These are phyloP conservation scores for Siphamia tubifer DNA, from an alignment of 2,113 vertebrate species.

Conservation along the genomic window DNA sequence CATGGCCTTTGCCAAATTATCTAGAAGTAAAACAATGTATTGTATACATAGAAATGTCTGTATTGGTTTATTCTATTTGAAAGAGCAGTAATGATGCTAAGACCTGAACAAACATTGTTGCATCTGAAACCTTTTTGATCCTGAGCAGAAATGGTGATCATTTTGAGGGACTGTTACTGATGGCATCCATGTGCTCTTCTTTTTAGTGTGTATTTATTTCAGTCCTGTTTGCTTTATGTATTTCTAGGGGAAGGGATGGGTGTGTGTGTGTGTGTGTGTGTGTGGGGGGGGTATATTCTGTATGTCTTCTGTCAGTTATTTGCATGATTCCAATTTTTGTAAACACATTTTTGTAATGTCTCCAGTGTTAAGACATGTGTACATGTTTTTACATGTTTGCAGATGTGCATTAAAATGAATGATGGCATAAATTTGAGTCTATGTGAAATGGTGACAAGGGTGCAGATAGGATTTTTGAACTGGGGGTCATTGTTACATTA, in stretches of 20 bases:
- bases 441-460: neutral
- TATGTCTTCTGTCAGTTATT: conserved; percentile 19
- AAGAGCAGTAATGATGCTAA: neutral
- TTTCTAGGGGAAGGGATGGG: neutral
- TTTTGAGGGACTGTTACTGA: conserved; percentile 15
- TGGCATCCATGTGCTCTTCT: neutral
- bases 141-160: neutral
- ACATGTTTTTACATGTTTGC: conserved; percentile 61
- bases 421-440: conserved; percentile 2
- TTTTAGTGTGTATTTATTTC: conserved; percentile 43
- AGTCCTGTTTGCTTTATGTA: neutral
- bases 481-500: too few species aligned
- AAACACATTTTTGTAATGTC: conserved; percentile 52
- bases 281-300: neutral
- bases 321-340: conserved; percentile 60
- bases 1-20: too few species aligned
- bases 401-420: conserved; percentile 53
- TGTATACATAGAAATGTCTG: neutral
- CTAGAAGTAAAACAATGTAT: too few species aligned
- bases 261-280: neutral
- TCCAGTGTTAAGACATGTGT: conserved; percentile 45
- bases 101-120: conserved; percentile 7
- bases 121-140: neutral
- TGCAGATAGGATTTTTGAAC: too few species aligned
- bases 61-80: neutral